These are phyloP conservation scores for Taurulus bubalis DNA, from an alignment of 2,113 vertebrate species.

Conservation along the genomic window DNA sequence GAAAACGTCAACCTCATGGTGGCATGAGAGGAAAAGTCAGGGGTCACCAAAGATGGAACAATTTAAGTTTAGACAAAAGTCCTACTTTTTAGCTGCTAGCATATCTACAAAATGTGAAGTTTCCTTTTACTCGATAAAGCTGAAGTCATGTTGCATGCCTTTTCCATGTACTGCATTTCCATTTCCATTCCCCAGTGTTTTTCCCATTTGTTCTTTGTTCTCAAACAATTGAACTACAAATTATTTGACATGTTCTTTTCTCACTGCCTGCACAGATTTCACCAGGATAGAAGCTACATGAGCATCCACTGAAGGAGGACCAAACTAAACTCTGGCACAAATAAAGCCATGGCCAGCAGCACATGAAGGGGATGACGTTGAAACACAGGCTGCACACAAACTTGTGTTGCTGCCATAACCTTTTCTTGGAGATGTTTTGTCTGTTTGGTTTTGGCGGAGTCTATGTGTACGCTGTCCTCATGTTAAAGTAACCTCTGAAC, in stretches of 20 bases:
- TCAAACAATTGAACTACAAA: neutral
- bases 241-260: constrained; percentile 22
- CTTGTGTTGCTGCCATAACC: constrained; percentile 13
- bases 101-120: neutral
- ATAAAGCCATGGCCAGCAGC: constrained; percentile 86
- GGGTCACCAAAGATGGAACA: neutral
- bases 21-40: neutral
- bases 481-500: constrained; percentile 63
- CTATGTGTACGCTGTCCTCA: constrained; percentile 48
- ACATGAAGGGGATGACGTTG: constrained; percentile 69
- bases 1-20: neutral
- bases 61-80: neutral
- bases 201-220: neutral
- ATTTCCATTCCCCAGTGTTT: constrained; percentile 44
- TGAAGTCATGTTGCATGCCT: neutral
- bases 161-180: constrained; percentile 24
- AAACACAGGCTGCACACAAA: constrained; percentile 73
- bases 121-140: constrained; percentile 7
- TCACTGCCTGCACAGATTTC: constrained; percentile 77
- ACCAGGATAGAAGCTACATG: constrained; percentile 80
- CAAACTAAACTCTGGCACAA: constrained; percentile 88
- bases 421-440: constrained; percentile 28
- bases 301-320: constrained; percentile 77
- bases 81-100: neutral
- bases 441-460: constrained; percentile 30